phyloP scores from a whole-genome alignment of 2,113 vertebrate genomes.

The Loxodonta africana region DNA sequence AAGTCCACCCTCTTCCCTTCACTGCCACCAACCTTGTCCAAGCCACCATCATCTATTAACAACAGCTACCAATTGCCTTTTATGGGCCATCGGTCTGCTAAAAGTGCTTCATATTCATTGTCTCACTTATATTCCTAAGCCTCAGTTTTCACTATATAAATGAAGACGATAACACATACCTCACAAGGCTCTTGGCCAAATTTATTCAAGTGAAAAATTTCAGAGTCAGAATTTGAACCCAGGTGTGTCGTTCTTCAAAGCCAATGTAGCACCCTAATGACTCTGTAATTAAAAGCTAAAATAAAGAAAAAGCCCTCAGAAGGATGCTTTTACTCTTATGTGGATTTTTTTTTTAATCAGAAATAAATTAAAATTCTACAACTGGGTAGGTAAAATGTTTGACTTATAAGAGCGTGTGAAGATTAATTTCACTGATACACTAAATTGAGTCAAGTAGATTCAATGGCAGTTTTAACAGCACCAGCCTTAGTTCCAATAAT shows the following conservation, averaged over 20 bases:
- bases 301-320: background rate
- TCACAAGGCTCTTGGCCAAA: background rate
- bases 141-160: background rate
- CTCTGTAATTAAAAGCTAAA: slow-evolving; percentile 10
- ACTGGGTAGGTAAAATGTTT: background rate
- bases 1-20: background rate
- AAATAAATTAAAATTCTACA: slow-evolving; percentile 32
- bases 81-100: background rate
- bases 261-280: background rate
- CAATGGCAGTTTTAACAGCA: background rate
- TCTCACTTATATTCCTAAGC: background rate
- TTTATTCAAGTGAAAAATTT: background rate
- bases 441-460: background rate
- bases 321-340: background rate
- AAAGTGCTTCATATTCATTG: background rate
- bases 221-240: too few relatives aligned
- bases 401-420: background rate
- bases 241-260: background rate
- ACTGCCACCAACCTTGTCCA: background rate
- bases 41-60: background rate
- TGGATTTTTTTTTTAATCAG: background rate
- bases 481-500: background rate
- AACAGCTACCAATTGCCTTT: background rate
- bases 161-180: background rate
- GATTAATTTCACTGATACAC: background rate